phyloP scores from a whole-genome alignment of 2,113 vertebrate species.

The Colossoma macropomum region DNA sequence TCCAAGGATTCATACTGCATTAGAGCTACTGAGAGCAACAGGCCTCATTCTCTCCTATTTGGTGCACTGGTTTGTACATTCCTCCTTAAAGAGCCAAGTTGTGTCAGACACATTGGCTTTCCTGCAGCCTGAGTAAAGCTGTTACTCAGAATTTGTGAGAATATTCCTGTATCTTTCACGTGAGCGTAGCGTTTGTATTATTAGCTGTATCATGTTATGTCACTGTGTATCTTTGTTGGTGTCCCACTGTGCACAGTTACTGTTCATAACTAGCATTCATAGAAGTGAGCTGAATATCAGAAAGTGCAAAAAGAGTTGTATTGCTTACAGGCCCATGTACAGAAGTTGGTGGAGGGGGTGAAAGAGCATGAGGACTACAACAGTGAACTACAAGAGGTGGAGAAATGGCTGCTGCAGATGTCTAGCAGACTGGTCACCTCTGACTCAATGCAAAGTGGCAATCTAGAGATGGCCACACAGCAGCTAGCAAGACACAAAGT shows the following conservation, averaged over 20 bases:
- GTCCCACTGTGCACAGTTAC: neutral
- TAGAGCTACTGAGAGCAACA: neutral
- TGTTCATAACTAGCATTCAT: neutral
- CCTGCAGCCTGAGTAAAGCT: too few relatives aligned
- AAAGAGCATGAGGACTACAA: constrained; percentile 93
- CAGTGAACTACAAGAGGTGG: constrained; percentile 89
- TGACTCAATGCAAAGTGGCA: constrained; percentile 84
- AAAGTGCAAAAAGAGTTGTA: neutral
- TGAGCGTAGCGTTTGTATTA: too few relatives aligned
- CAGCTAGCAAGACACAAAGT: constrained; percentile 96
- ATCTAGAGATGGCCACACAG: constrained; percentile 89
- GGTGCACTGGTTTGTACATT: too few relatives aligned
- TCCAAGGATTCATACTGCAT: neutral
- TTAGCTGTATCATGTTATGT: neutral
- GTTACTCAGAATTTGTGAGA: neutral
- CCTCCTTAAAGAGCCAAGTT: too few relatives aligned
- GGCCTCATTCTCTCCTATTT: too few relatives aligned
- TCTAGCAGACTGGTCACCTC: constrained; percentile 90
- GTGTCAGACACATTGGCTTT: neutral
- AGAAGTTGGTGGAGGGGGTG: constrained; percentile 82
- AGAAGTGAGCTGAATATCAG: neutral
- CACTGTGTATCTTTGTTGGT: neutral
- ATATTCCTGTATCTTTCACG: too few relatives aligned
- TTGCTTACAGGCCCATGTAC: constrained; percentile 77
- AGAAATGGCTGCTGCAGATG: constrained; percentile 97